phyloP scores from a whole-genome alignment of 2,888 invertebrate species.

The Habrosyne pyritoides region DNA sequence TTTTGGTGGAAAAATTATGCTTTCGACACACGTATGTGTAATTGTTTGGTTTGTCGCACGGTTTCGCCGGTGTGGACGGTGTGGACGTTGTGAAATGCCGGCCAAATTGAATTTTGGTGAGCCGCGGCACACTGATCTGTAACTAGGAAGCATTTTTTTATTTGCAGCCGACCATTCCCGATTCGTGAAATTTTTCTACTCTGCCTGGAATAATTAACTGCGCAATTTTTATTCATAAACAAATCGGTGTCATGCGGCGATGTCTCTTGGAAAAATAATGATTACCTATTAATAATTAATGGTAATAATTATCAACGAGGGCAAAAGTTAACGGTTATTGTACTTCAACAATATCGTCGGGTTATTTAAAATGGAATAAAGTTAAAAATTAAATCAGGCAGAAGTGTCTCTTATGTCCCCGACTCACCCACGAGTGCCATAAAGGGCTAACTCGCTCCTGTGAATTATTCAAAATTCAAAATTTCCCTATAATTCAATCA shows the following conservation, averaged over 20 bases:
- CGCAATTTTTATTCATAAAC: slow-evolving; percentile 24
- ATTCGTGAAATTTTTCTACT: slow-evolving; percentile 18
- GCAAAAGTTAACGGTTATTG: slow-evolving; percentile 45
- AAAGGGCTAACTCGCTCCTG: slow-evolving; percentile 73
- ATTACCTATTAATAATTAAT: slow-evolving; percentile 14
- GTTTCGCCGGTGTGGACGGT: slow-evolving; percentile 51
- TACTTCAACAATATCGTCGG: slow-evolving; percentile 27
- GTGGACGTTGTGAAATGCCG: slow-evolving; percentile 56
- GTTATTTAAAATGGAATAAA: slow-evolving; percentile 26
- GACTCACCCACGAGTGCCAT: slow-evolving; percentile 45
- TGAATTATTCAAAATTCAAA: slow-evolving; percentile 82
- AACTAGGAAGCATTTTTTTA: slow-evolving; percentile 46
- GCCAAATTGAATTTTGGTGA: slow-evolving; percentile 78
- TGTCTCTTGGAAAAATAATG: slow-evolving; percentile 39
- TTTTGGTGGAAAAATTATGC: slow-evolving; percentile 76
- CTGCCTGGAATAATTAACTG: slow-evolving; percentile 33
- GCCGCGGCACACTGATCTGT: slow-evolving; percentile 63
- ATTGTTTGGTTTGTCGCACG: slow-evolving; percentile 80
- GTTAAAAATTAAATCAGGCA: slow-evolving; percentile 17
- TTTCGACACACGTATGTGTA: slow-evolving; percentile 78
- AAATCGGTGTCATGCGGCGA: slow-evolving; percentile 37
- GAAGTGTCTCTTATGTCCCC: slow-evolving; percentile 17
- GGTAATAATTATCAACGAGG: slow-evolving; percentile 35
- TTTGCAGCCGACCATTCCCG: slow-evolving; percentile 16
- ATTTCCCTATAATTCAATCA: slow-evolving; percentile 83